Percentiles rank a stretch among this genome's conserved stretches.
Evolutionary conservation across 2,113 vertebrate species (phyloP).

Genomic region (Chloebia gouldiae): DNA sequence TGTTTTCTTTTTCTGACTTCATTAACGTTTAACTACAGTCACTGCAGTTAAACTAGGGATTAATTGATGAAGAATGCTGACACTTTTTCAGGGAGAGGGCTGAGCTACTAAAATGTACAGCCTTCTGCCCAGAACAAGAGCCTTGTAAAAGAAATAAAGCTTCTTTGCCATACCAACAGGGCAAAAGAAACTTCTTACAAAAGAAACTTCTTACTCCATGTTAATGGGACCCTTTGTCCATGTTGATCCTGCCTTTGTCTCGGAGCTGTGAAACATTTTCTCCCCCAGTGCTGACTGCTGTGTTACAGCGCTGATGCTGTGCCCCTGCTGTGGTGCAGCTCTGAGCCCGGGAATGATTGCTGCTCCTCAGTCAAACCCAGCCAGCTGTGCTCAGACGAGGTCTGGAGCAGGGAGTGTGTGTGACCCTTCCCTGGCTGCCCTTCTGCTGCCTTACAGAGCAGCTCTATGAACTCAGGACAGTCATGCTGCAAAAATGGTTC

Average conservation of each 20-base stretch:
- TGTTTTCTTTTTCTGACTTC: not conserved
- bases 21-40: not conserved
- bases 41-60: not conserved
- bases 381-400: not conserved
- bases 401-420: not conserved
- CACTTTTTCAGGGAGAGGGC: not conserved
- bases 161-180: not conserved
- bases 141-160: not conserved
- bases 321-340: not conserved
- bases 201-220: not conserved
- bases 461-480: not conserved
- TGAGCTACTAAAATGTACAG: not conserved
- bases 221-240: not conserved
- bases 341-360: not conserved
- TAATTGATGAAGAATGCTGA: not conserved
- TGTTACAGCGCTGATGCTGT: not conserved
- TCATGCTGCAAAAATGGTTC: not conserved
- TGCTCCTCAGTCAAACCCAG: not conserved
- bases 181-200: not conserved
- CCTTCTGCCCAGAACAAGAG: not conserved
- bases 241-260: not conserved
- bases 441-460: not conserved
- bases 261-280: not conserved
- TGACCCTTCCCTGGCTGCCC: not conserved
- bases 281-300: not conserved